A percentile compares a stretch with the other conserved stretches of the same genome.
Conservation (phyloP, 2,113 vertebrate species). For the Stigmatopora argus region DNA sequence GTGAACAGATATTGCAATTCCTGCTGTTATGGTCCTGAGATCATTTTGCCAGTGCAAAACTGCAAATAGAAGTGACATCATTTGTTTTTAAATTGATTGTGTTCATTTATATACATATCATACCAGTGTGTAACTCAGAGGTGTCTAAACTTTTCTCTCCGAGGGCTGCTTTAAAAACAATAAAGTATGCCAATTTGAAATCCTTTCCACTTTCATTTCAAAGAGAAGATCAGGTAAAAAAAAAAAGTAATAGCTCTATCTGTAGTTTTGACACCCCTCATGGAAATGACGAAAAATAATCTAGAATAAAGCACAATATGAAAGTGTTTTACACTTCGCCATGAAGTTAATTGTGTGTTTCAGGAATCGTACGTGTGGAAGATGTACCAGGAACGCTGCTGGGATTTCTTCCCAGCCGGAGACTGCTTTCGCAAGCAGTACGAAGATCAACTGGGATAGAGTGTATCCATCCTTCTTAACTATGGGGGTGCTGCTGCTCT, state of each 20-base stretch:
- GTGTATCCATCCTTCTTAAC: slow-evolving; percentile 13
- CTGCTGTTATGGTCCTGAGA: background rate
- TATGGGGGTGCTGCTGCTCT: slow-evolving; percentile 33
- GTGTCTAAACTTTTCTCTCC: no score
- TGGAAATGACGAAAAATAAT: background rate
- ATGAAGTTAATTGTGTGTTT: slow-evolving; percentile 18
- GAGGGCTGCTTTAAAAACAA: no score
- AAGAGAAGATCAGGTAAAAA: no score
- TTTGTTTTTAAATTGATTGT: background rate
- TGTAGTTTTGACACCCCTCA: no score
- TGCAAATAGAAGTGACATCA: background rate
- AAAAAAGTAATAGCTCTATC: no score
- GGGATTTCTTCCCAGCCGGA: slow-evolving; percentile 98
- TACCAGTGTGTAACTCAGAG: background rate
- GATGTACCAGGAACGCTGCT: slow-evolving; percentile 98
- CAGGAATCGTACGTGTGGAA: slow-evolving; percentile 99
- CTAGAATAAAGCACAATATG: background rate
- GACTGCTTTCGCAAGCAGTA: slow-evolving; percentile 99
- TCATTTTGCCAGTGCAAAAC: background rate
- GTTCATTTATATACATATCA: background rate
- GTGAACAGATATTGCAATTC: background rate
- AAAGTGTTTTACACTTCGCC: background rate
- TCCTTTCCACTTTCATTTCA: no score
- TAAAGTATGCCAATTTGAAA: no score
- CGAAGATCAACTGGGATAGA: slow-evolving; percentile 90